Evolutionary conservation across 2,797 vertebrate species (phyloP), one percentile per base, ranked within the genome.

Genomic region (Cryptoprocta ferox): DNA sequence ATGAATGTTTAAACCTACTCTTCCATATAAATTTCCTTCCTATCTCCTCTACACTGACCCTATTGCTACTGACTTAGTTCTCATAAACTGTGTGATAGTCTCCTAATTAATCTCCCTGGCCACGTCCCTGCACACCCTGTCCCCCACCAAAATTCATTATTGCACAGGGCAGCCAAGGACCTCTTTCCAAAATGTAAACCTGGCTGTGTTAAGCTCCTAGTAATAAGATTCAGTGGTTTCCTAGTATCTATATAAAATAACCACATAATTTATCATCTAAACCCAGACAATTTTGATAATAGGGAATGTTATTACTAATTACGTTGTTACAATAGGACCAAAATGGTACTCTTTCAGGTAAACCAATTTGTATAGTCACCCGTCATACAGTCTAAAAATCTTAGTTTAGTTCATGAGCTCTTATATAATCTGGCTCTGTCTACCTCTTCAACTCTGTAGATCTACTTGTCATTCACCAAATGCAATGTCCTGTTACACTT

Each of bases 151-250:
- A 61, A 73, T 79, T 91, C 35, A 78, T 48, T 92, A 39, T 79
- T 73, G 42, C 7, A 50, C 26, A 39, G 16, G 35, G 28, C 10
- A 86, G 5, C 32, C 79, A 75, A 82, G 26, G 11, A 5, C 56
- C 68, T 66, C 16, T 89, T 96, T 79, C 79, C 32, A 86, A 91
- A 95, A n/a, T 42, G 6, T 65, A 71, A 89, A 66, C 65, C 56
- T 26, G 4, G 14, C 65, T 89, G 35, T 39, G 56, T 73, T 81
- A 32, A 59, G 61, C n/a, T 73, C 28, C 42, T 94, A 39, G 50
- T 53, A 94, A 84, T 50, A 84, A 88, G 28, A 39, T 81, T 71
- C 53, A 78, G 9, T 94, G 71, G 35, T 68, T 92, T 92, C 11
- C 48, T 39, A 76, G 28, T 65, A 45, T 2, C 32, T 80, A 12